Evolutionary conservation across 2,797 vertebrate species (phyloP), one percentile per base, ranked within the genome.

Genomic region (Ctenopoma multispine): DNA sequence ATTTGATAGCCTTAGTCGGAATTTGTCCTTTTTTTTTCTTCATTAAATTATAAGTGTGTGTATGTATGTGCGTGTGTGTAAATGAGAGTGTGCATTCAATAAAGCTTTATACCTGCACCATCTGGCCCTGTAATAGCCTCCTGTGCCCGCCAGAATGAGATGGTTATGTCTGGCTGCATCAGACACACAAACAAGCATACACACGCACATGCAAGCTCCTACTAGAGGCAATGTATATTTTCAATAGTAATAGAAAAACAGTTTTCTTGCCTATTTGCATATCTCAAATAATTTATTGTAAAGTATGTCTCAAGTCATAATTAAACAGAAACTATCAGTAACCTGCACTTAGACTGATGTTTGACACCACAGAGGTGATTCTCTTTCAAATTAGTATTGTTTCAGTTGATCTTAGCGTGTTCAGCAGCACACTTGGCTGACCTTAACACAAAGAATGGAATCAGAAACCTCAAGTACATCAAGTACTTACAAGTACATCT

Each of bases 101-200:
- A 69, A 78, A 78, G 74, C 70, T 61, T 75, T 63, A 81, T 87
- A 90, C 89, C 87, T 89, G 76, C 66, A 27, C 90, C 90, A 92
- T 91, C 90, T 91, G 91, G 84, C 55, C 31, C 68, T 75, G 53
- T 90, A 92, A 92, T 88, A 88, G 88, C 73, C 79, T 90, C 69
- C 75, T 77, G 57, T 87, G 83, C 76, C 86, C 87, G 82, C 81
- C 69, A 87, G 87, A 91, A 87, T 79, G 69, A 86, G 75, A 85
- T 69, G 77, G 84, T 74, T 82, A 71, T 83, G 84, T 79, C 64
- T 87, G 82, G 64, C 80, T 85, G 83, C 76, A 61, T 63, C 41
- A 41, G 56, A 59, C 72, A 69, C 65, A 65, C 18, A 64, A 23
- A 46, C 27, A 43, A 59, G 49, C 68, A 38, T 24, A 47, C 34